phyloP scores from a whole-genome alignment of 2,888 invertebrate species.

The Thymelicus sylvestris region DNA sequence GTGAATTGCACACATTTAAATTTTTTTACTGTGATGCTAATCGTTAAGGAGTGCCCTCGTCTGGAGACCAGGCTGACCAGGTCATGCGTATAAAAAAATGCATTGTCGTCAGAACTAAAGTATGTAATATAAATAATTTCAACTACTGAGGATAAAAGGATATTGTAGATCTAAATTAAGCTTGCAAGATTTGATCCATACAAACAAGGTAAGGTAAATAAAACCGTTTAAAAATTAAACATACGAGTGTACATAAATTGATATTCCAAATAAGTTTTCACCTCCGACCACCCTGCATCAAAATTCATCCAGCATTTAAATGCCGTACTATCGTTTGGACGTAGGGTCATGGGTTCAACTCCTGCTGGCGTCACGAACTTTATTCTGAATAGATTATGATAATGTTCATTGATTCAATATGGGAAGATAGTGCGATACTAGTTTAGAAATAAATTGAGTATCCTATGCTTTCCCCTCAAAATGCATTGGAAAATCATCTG shows the following conservation, averaged over 20 bases:
- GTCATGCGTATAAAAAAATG: too few species aligned
- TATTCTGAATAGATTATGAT: conserved; percentile 34
- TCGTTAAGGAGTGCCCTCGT: too few species aligned
- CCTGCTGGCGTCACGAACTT: conserved; percentile 32
- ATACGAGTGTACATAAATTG: conserved; percentile 5
- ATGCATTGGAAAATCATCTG: neutral
- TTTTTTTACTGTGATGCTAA: too few species aligned
- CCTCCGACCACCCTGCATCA: conserved; percentile 30
- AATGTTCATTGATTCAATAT: conserved; percentile 18
- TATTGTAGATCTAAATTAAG: too few species aligned
- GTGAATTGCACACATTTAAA: too few species aligned
- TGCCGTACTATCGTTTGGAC: conserved; percentile 22
- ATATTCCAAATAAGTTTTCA: conserved; percentile 23
- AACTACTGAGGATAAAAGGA: too few species aligned
- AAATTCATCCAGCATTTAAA: conserved; percentile 35
- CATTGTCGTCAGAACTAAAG: too few species aligned
- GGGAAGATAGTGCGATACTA: conserved; percentile 6
- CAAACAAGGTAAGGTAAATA: too few species aligned
- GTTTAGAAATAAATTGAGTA: conserved; percentile 1
- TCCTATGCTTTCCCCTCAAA: conserved; percentile 1
- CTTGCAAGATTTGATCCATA: too few species aligned
- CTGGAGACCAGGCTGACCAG: too few species aligned
- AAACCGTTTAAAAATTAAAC: neutral
- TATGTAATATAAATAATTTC: too few species aligned
- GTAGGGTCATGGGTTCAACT: conserved; percentile 30